Base-by-base conservation (phyloP, 2,888 invertebrate genomes). In the Amphimallon solstitiale region DNA sequence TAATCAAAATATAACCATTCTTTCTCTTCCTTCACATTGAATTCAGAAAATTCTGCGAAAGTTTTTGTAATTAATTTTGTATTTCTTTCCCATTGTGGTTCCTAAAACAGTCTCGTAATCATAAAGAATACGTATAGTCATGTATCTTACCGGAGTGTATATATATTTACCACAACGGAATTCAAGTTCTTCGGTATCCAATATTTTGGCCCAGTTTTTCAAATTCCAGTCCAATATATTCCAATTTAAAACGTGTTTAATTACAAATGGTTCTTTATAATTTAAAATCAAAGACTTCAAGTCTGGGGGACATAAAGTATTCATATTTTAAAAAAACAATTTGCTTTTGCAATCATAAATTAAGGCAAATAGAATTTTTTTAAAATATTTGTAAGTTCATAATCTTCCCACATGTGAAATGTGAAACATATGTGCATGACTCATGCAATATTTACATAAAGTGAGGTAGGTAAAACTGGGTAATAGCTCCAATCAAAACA, bases 1-100 rank as follows among this genome's bases (percentile, higher is more conserved):
- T 95, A 94, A 82, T 94, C 94, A 81, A 92, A 92, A 81, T 95
- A 95, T 81, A 89, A 86, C 90, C 93, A 94, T 70, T 87, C 84
- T 2, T 86, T 76, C 54, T 78, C 79, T 19, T 81, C 75, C 10
- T 79, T 71, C 63, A 74, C 23, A 77, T 79, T 75, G 6, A 84
- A 71, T 2, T 77, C 77, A 1, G 89, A 70, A 81, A 95, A 93
- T 60, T 90, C 85, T 63, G 82, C 79, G 72, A 94, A 86, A 1
- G 87, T 88, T 78, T 90, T 85, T 34, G 83, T 78, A 60, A 86
- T 81, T 37, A 81, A 83, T n/a, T 79, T 78, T 73, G 93, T 91
- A 51, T 86, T 85, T 65, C 89, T 85, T 80, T 96, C 95, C 94
- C 94, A 95, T 76, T 92, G 91, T 0, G 93, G 93, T 70, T 86